Base-by-base conservation (phyloP, 2,888 invertebrate genomes). In the Thecocarcelia acutangulata region DNA sequence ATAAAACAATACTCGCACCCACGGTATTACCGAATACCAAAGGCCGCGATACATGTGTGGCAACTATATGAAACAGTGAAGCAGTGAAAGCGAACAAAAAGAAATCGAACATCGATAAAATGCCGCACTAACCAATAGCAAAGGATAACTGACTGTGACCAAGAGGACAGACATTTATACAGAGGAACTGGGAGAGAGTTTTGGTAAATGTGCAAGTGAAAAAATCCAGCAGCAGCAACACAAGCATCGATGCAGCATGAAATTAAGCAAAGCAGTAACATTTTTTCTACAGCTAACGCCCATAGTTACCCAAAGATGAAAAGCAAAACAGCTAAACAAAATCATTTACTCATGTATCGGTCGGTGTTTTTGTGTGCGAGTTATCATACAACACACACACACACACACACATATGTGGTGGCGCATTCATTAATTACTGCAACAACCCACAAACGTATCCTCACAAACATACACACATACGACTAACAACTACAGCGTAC, bases 101-200 rank as follows among this genome's bases (percentile, higher is more conserved):
- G 46, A 66, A 82, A 82, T 82, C 61, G 61, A 82, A 75, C 84
- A 84, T 84, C 83, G 83, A 84, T 84, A 84, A 84, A 83, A 79
- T 82, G 83, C 84, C 83, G 79, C 81, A 84, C 83, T 84, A 83
- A 85, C 85, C 85, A 85, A 84, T 84, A 46, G 84, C 84, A 84
- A 82, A 84, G 78, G 84, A 83, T 78, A 70, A 59, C 82, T 69
- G 69, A 61, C 70, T 78, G 70, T 64, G 78, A 78, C 78, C 78
- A 74, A 52, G 77, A 33, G 33, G 33, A 33, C 33, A 33, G 33
- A 33, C 61, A 74, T 52, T 76, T 24, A 37, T 50, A 69, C 48
- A 50, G 56, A 73, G 40, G 33, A 63, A 52, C 48, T 44, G 48
- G 19, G 28, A 59, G 28, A 59, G 37, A 68, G 37, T 11, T 54